These are phyloP conservation scores for Stylophora pistillata DNA, from an alignment of 64 coral and sea anemone species.

Conservation along the genomic window DNA sequence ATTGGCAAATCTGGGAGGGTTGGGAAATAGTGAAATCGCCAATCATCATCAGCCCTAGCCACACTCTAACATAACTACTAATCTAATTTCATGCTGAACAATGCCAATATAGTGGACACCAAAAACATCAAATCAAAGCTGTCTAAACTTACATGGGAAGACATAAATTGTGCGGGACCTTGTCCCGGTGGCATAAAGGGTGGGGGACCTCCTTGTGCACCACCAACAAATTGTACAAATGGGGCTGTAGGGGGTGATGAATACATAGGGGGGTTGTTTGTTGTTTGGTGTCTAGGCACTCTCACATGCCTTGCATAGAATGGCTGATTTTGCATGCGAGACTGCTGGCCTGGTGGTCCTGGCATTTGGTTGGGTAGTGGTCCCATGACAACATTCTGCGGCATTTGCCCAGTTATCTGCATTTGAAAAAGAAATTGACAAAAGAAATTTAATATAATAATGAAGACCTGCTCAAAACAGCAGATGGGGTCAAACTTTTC, in stretches of 20 bases:
- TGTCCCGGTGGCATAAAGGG: constrained; percentile 47
- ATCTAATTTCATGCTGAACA: too few relatives aligned
- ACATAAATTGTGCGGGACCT: background rate
- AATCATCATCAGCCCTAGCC: too few relatives aligned
- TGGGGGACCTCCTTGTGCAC: background rate
- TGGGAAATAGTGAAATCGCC: too few relatives aligned
- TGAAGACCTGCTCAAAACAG: too few relatives aligned
- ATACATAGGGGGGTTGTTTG: constrained; percentile 63
- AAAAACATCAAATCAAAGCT: background rate
- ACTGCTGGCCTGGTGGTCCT: constrained; percentile 10
- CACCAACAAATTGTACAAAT: constrained; percentile 28
- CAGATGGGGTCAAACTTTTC: too few relatives aligned
- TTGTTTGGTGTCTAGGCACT: constrained; percentile 29
- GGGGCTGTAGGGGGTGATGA: constrained; percentile 57
- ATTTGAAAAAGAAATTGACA: background rate
- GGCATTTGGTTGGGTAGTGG: constrained; percentile 41
- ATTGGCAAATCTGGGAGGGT: too few relatives aligned
- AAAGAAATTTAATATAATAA: background rate
- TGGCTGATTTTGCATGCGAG: background rate
- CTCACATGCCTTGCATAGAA: constrained; percentile 51
- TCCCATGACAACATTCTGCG: background rate
- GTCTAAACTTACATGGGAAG: constrained; percentile 20
- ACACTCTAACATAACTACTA: too few relatives aligned
- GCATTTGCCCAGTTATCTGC: constrained; percentile 2
- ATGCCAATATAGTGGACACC: too few relatives aligned